These are phyloP conservation scores for Peromyscus maniculatus DNA, from an alignment of 2,113 vertebrate species.

Conservation along the genomic window DNA sequence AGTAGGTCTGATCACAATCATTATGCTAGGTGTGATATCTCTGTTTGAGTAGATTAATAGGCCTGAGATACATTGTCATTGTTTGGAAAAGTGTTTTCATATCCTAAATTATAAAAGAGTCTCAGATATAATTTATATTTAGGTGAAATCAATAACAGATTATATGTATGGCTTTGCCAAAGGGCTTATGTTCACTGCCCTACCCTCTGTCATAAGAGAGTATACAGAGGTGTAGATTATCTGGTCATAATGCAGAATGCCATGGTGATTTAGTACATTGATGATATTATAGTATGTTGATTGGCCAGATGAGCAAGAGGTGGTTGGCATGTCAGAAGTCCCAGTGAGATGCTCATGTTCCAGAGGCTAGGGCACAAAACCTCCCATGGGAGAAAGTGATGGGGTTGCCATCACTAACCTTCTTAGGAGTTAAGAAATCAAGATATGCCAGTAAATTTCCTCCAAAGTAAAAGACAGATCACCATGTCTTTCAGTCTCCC, in stretches of 20 bases:
- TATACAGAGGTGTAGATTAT: neutral
- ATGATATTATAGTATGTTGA: neutral
- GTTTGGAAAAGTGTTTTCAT: conserved; percentile 15
- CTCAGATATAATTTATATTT: neutral
- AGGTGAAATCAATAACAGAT: neutral
- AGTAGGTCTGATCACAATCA: neutral
- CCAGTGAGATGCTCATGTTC: neutral
- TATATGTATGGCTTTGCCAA: conserved; percentile 26
- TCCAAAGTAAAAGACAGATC: conserved; percentile 27
- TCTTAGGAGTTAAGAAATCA: neutral
- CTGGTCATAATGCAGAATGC: neutral
- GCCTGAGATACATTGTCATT: neutral
- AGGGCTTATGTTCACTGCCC: neutral
- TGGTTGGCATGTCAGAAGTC: neutral
- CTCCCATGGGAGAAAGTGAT: neutral
- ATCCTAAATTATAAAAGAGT: conserved; percentile 1
- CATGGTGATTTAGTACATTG: neutral
- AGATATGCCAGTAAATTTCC: neutral
- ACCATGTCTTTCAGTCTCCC: neutral
- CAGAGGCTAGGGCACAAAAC: neutral
- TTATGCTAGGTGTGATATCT: neutral
- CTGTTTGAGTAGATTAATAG: conserved; percentile 31
- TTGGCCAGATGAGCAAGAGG: neutral
- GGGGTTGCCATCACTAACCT: neutral
- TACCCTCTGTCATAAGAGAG: neutral